A percentile compares a stretch with the other conserved stretches of the same genome.
phyloP scores from a whole-genome alignment of 2,888 invertebrate species.

The Dicyrtoma fusca region DNA sequence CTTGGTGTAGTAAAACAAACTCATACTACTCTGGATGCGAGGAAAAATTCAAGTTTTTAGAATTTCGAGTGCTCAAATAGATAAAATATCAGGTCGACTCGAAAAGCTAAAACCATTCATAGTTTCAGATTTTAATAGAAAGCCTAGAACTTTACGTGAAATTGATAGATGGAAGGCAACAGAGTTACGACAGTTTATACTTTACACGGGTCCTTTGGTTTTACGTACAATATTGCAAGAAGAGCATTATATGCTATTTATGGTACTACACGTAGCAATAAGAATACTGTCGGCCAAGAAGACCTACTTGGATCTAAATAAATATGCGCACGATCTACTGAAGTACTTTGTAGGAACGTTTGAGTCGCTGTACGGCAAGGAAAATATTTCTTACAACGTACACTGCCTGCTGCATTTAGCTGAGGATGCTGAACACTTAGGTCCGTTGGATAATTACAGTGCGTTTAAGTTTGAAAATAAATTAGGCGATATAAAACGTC shows the following conservation, averaged over 20 bases:
- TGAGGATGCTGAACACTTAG: not conserved
- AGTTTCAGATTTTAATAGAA: constrained; percentile 13
- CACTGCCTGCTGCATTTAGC: constrained; percentile 8
- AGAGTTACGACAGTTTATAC: constrained; percentile 10
- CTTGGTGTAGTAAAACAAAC: constrained; percentile 6
- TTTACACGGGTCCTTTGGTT: constrained; percentile 9
- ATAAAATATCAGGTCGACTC: not conserved
- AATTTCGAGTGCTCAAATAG: not conserved
- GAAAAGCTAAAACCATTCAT: not conserved
- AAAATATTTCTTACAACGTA: constrained; percentile 12
- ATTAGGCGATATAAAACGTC: not conserved
- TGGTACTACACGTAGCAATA: not conserved
- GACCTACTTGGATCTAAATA: not conserved
- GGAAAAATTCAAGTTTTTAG: not conserved
- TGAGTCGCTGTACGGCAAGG: not conserved
- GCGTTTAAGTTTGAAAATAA: constrained; percentile 13
- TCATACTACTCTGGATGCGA: not conserved
- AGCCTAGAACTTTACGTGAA: not conserved
- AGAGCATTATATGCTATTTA: not conserved
- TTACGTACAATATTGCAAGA: not conserved
- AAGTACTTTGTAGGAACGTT: not conserved
- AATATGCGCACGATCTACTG: not conserved
- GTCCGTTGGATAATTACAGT: not conserved
- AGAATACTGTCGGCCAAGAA: not conserved
- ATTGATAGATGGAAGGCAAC: constrained; percentile 10